These are phyloP conservation scores for Lophotriccus pileatus DNA, from an alignment of 2,797 vertebrate species.

Conservation along the genomic window DNA sequence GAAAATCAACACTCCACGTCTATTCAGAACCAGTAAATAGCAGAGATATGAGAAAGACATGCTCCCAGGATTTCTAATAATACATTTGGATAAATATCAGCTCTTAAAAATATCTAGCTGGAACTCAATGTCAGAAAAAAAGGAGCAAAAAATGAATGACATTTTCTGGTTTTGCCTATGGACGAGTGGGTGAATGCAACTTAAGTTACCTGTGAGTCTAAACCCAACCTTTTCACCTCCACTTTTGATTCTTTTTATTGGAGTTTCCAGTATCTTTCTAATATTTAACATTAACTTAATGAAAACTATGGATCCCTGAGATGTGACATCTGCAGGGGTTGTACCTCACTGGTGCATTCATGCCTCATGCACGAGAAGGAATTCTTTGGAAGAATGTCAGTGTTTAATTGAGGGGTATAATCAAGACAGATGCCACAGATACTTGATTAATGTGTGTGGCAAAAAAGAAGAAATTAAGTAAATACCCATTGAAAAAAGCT, in stretches of 20 bases:
- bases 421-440: background rate
- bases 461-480: background rate
- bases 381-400: background rate
- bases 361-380: background rate
- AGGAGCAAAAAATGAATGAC: background rate
- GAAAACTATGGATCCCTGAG: rapidly evolving
- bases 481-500: background rate
- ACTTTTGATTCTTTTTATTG: background rate
- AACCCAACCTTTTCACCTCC: background rate
- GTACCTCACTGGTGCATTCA: background rate
- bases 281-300: background rate
- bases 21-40: background rate
- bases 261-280: background rate
- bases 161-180: background rate
- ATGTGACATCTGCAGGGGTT: background rate
- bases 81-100: background rate
- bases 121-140: background rate
- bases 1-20: background rate
- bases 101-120: background rate
- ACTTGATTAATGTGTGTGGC: background rate
- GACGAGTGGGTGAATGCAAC: background rate
- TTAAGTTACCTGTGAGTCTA: background rate
- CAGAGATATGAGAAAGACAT: background rate
- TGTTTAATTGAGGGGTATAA: background rate
- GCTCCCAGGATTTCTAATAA: background rate